Percentiles rank a stretch among this genome's conserved stretches.
phyloP scores from a whole-genome alignment of 2,888 invertebrate genomes.

The Hecatera dysodea region DNA sequence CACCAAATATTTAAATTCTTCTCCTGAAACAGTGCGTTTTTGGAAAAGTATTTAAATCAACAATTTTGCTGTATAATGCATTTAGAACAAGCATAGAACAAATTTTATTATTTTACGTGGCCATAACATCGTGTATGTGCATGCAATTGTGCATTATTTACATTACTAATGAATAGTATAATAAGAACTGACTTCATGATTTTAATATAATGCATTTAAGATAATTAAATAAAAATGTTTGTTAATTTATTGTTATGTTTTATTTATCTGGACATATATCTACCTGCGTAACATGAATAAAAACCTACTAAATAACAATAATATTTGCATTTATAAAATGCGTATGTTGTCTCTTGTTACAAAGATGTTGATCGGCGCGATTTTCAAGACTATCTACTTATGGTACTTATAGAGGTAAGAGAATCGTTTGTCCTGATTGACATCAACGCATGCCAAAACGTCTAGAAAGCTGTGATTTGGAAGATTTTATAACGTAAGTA shows the following conservation, averaged over 20 bases:
- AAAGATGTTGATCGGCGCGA: too few relatives aligned
- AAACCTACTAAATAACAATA: too few relatives aligned
- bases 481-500: too few relatives aligned
- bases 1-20: too few relatives aligned
- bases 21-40: too few relatives aligned
- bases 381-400: too few relatives aligned
- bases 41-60: neutral
- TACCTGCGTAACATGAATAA: neutral
- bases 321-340: too few relatives aligned
- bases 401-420: too few relatives aligned
- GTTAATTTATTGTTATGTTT: slow-evolving; percentile 36
- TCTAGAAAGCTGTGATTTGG: too few relatives aligned
- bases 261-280: slow-evolving; percentile 1
- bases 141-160: neutral
- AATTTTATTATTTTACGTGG: neutral
- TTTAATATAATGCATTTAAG: slow-evolving; percentile 13
- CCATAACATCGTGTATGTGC: neutral
- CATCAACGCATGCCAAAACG: too few relatives aligned
- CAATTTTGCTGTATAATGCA: neutral
- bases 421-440: too few relatives aligned
- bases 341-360: too few relatives aligned
- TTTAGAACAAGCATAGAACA: slow-evolving; percentile 13
- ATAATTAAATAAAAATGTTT: slow-evolving; percentile 16
- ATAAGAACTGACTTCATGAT: neutral
- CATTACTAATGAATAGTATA: neutral